These are phyloP conservation scores for Odontomachus brunneus DNA, from an alignment of 1,140 invertebrate species.

Conservation along the genomic window DNA sequence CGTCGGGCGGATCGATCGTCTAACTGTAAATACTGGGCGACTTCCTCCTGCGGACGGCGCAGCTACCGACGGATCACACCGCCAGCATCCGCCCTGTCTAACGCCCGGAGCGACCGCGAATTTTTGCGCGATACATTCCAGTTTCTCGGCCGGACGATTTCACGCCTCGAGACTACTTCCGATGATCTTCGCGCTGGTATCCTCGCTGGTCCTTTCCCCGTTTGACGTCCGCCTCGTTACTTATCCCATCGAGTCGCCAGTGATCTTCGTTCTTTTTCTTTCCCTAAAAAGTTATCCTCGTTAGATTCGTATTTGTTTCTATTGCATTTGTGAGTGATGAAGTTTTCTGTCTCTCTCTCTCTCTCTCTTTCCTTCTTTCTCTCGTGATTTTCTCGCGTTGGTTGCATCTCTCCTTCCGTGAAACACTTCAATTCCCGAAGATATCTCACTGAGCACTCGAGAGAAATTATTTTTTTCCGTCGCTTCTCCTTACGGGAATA, in stretches of 20 bases:
- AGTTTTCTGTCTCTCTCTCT: too few species aligned
- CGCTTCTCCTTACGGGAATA: not conserved
- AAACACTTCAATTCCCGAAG: not conserved
- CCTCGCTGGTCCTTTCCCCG: too few species aligned
- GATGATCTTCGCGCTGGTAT: constrained; percentile 16
- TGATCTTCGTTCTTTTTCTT: too few species aligned
- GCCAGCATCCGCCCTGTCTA: constrained; percentile 48
- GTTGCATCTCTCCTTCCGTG: not conserved
- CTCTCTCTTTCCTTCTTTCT: not conserved
- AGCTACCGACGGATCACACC: constrained; percentile 62
- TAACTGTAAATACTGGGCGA: constrained; percentile 73
- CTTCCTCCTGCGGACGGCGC: constrained; percentile 58
- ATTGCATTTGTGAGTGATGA: too few species aligned
- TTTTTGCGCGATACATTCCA: constrained; percentile 69
- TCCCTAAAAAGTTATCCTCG: too few species aligned
- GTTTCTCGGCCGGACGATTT: constrained; percentile 55
- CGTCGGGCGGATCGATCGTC: constrained; percentile 59
- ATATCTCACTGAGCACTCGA: not conserved
- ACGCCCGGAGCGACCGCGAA: constrained; percentile 63
- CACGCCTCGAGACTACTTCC: constrained; percentile 50
- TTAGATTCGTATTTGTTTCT: too few species aligned
- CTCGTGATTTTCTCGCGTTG: not conserved
- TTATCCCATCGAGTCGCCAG: too few species aligned
- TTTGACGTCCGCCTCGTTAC: too few species aligned
- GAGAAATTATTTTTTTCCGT: not conserved